Conservation (phyloP, 2,888 invertebrate species). For the Dryocosmus kuriphilus region DNA sequence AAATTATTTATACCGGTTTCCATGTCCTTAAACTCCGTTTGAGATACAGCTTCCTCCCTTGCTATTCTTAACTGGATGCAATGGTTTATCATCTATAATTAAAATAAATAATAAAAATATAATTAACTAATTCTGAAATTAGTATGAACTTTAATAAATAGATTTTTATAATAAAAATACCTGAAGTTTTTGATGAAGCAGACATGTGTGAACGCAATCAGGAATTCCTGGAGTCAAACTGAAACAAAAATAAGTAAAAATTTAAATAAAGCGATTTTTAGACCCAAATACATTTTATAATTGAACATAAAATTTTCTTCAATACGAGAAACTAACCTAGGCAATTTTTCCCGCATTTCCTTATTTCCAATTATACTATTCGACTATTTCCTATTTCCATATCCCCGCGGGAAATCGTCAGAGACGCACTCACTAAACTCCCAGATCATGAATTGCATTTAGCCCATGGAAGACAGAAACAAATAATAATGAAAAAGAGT, state of each 20-base stretch:
- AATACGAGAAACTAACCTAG: neutral
- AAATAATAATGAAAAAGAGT: neutral
- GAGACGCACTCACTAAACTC: too few relatives aligned
- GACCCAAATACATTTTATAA: neutral
- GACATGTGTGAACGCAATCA: constrained; percentile 89
- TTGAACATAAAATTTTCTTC: neutral
- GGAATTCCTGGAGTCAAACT: constrained; percentile 91
- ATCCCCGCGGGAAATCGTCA: too few relatives aligned
- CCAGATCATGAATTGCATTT: neutral
- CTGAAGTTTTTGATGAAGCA: constrained; percentile 97
- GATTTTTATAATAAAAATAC: constrained; percentile 54
- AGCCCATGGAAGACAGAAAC: neutral
- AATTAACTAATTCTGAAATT: constrained; percentile 4
- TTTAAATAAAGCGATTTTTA: neutral
- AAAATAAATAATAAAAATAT: neutral
- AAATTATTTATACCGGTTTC: constrained; percentile 67
- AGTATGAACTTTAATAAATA: neutral
- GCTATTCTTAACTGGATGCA: constrained; percentile 84
- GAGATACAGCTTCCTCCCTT: constrained; percentile 75
- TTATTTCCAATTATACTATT: too few relatives aligned
- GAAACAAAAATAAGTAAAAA: constrained; percentile 72
- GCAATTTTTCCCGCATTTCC: too few relatives aligned
- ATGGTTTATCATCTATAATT: constrained; percentile 83
- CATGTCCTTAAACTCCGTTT: constrained; percentile 58
- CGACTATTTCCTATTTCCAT: too few relatives aligned